A percentile compares a stretch with the other conserved stretches of the same genome.
phyloP scores from a whole-genome alignment of 2,888 invertebrate species.

The Sericinus montela region DNA sequence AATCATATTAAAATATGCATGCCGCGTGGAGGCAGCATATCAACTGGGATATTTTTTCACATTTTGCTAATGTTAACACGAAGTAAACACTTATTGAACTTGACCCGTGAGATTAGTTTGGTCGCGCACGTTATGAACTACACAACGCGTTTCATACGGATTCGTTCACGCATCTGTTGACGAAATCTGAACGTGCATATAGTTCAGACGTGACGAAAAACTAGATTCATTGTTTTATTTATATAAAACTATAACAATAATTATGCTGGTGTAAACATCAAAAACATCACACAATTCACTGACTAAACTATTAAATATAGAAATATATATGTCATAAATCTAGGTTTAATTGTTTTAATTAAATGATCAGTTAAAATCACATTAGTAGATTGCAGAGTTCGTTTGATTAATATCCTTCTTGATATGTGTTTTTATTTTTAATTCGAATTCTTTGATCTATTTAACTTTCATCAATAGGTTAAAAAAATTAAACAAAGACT shows the following conservation, averaged over 20 bases:
- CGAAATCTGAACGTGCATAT: no score
- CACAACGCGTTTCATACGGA: slow-evolving; percentile 15
- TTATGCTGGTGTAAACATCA: no score
- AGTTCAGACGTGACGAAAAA: no score
- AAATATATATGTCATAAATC: no score
- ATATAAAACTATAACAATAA: not conserved
- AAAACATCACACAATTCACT: no score
- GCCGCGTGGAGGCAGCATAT: slow-evolving; percentile 40
- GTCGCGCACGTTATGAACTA: slow-evolving; percentile 30
- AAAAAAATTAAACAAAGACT: no score
- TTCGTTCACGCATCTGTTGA: slow-evolving; percentile 16
- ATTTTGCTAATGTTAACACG: slow-evolving; percentile 62
- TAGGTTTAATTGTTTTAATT: not conserved
- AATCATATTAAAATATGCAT: slow-evolving; percentile 27
- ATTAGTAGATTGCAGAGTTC: not conserved
- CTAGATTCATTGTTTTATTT: no score
- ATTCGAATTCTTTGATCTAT: no score
- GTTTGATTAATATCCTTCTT: not conserved
- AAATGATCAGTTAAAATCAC: not conserved
- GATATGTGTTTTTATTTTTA: no score
- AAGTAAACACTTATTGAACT: slow-evolving; percentile 63
- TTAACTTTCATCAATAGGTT: no score
- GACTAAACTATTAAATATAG: no score
- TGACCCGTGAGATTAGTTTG: slow-evolving; percentile 65
- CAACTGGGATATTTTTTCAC: slow-evolving; percentile 63